Base-by-base conservation (phyloP, 2,888 invertebrate species). In the Melikaiella ostensackeni region DNA sequence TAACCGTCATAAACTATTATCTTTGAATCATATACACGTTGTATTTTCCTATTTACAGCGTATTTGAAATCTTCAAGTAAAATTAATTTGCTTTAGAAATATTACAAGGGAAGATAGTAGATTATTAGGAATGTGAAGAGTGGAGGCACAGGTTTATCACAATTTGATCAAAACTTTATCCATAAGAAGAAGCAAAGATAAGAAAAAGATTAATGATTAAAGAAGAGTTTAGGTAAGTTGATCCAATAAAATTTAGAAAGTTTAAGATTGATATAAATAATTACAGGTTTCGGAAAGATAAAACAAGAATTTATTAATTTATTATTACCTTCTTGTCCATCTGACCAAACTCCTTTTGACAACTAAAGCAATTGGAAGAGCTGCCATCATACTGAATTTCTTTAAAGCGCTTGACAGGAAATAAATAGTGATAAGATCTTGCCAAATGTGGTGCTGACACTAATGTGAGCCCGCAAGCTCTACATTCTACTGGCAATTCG, bases 391-490 rank as follows among this genome's bases (percentile, higher is more conserved):
- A 94, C 0, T 92, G 86, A 46, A 96, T 84, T 92, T 99, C 98
- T 75, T 93, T 94, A 88, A 96, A 99, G 74, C 96, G 94, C 63
- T 96, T 95, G 70, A 98, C 96, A 0, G 99, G 99, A 91, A 99
- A 98, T 81, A 99, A 93, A 92, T 99, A 99, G 91, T 99, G 99
- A 91, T 99, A 99, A 0, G 99, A 98, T 82, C 99, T 94, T 4
- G 99, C 99, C 74, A 99, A 93, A 93, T 99, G 99, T 30, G 99
- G 99, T 1, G 99, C 99, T 0, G 99, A 98, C 19, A 99, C 99
- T 70, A 99, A 93, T 7, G 98, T 99, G 79, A 99, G 93, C 0
- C 98, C 98, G 92, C 99, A 99, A 13, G 97, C 96, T 88, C 97
- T 95, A 90, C 99, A 99, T 92, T 99, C 99, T 4, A 98, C 97